phyloP scores from a whole-genome alignment of 2,797 vertebrate genomes.

The Urocyon cinereoargenteus region DNA sequence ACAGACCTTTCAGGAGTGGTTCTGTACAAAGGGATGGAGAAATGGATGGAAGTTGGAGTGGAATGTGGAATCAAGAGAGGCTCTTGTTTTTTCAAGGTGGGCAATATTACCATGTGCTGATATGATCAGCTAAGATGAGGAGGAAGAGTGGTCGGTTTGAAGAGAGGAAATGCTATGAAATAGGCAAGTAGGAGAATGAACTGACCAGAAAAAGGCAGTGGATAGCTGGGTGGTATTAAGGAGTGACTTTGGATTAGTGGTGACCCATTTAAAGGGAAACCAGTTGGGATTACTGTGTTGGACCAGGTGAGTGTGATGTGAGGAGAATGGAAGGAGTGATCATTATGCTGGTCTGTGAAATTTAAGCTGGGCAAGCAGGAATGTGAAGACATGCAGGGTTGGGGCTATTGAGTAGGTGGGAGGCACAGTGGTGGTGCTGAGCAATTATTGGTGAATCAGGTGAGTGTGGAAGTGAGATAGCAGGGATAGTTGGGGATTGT shows the following conservation, averaged over 20 bases:
- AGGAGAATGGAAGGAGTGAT: not conserved
- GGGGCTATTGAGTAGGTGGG: not conserved
- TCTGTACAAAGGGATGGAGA: not conserved
- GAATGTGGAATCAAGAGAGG: not conserved
- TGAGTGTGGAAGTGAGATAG: not conserved
- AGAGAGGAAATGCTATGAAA: not conserved
- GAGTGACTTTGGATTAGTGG: not conserved
- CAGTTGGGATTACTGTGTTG: no score
- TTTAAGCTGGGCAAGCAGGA: not conserved
- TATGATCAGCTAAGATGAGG: not conserved
- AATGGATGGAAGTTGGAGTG: not conserved
- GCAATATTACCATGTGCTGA: not conserved
- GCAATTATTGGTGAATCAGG: not conserved
- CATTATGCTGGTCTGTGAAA: not conserved
- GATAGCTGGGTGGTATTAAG: not conserved
- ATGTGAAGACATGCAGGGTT: not conserved
- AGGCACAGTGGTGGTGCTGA: not conserved
- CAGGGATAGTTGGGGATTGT: not conserved
- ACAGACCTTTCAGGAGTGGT: not conserved
- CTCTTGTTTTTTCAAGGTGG: not conserved
- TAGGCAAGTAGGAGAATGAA: not conserved
- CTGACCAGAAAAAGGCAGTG: not conserved
- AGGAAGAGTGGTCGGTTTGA: not conserved
- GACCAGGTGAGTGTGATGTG: not conserved
- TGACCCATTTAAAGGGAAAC: not conserved